Conservation (phyloP, 2,797 vertebrate species). For the Cercopithecus hamlyni region DNA sequence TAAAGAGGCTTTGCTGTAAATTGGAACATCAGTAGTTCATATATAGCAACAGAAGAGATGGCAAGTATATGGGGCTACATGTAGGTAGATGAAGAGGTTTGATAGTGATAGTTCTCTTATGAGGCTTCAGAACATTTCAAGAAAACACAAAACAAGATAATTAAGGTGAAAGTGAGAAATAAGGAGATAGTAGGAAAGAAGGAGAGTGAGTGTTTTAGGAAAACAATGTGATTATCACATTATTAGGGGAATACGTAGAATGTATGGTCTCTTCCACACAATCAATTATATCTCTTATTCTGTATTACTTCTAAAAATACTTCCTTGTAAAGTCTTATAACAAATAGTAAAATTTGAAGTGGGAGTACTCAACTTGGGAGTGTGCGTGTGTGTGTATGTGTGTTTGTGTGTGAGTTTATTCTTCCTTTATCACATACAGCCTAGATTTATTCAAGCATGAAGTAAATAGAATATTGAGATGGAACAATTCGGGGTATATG, state of each 20-base stretch:
- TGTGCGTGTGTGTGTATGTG: no score
- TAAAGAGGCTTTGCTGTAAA: not conserved
- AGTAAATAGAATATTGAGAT: not conserved
- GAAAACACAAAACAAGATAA: not conserved
- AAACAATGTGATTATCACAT: not conserved
- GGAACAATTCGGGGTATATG: not conserved
- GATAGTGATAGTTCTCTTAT: not conserved
- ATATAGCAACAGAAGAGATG: not conserved
- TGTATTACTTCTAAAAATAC: no score
- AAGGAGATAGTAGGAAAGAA: not conserved
- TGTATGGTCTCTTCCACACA: no score
- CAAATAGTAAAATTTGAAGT: not conserved
- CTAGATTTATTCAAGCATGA: not conserved
- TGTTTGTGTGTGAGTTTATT: not conserved
- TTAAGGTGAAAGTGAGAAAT: not conserved
- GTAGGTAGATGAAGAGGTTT: not conserved
- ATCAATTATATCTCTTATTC: no score
- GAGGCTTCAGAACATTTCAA: not conserved
- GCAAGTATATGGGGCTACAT: not conserved
- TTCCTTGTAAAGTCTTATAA: no score
- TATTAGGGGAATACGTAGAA: no score
- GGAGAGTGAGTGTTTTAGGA: not conserved
- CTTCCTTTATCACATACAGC: not conserved
- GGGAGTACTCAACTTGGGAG: not conserved
- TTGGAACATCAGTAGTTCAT: not conserved